Evolutionary conservation across 2,797 vertebrate genomes (phyloP), one percentile per base, ranked within the genome.

Genomic region (Characodon lateralis): DNA sequence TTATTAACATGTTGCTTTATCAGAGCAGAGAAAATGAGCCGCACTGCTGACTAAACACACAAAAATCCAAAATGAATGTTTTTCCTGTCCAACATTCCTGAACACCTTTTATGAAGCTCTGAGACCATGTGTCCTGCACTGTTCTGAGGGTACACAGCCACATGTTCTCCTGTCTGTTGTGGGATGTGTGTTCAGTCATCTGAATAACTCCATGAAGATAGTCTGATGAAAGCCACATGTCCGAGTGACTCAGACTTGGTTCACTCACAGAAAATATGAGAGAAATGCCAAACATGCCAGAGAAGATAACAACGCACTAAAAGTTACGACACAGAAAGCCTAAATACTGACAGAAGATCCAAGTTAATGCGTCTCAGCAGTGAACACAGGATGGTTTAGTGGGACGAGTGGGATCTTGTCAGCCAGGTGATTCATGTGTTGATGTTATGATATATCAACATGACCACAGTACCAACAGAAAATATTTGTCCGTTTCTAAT

Each of bases 171-270:
- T 3, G 69, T 85, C 80, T 89, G 76, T 69, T 83, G 84, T 80
- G 83, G 71, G 72, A 53, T 63, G 69, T 72, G 85, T 72, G 68
- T 88, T 78, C 24, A 72, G 43, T 88, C 70, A 74, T 91, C 86
- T 82, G 74, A 85, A 90, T 76, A 89, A 87, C 79, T 72, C 90
- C 85, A 90, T 88, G 92, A 91, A 93, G 89, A 83, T 71, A 31
- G 46, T 43, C 46, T 91, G 88, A 95, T 94, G 77, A 76, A 79
- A 89, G 85, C 89, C 94, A 94, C 85, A 89, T 95, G 93, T 83
- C 75, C 18, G 68, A 78, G 85, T 85, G 88, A 92, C 83, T 93
- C 89, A 90, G 71, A 68, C 76, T 48, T 61, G 59, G 88, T 84
- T 92, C 84, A 84, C 78, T 89, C 76, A 72, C 77, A 77, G 83